A percentile compares a stretch with the other conserved stretches of the same genome.
Conservation (phyloP, 2,113 vertebrate species). For the Butorides virescens region DNA sequence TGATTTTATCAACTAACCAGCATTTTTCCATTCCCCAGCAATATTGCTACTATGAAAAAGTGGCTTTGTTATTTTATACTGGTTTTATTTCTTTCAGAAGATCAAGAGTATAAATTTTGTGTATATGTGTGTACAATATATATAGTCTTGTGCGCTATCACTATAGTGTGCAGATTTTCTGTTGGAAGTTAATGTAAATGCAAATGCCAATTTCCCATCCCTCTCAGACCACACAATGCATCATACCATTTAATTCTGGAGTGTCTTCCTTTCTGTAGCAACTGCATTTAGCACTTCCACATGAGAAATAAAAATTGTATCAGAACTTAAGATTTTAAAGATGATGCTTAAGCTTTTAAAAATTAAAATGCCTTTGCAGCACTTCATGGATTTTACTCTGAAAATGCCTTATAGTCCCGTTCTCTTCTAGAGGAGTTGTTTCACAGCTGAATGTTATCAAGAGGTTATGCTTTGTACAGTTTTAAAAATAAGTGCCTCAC, state of each 20-base stretch:
- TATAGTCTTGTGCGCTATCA: not conserved
- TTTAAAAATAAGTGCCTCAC: not conserved
- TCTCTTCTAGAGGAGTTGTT: not conserved
- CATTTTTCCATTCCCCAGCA: not conserved
- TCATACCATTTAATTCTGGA: not conserved
- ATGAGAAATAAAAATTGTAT: not conserved
- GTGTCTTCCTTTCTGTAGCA: not conserved
- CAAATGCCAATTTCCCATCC: not conserved
- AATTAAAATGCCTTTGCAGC: not conserved
- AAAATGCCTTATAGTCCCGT: not conserved
- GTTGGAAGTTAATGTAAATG: not conserved
- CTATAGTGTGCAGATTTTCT: not conserved
- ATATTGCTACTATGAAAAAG: not conserved
- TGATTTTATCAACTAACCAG: not conserved
- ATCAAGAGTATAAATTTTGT: not conserved
- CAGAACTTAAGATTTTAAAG: not conserved
- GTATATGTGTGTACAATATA: not conserved
- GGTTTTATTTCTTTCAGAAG: not conserved
- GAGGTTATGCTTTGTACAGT: not conserved
- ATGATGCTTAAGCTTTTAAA: not conserved
- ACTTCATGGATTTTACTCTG: not conserved
- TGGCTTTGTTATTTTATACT: not conserved
- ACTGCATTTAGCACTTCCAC: not conserved
- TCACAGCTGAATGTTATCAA: not conserved
- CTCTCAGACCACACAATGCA: not conserved